Evolutionary conservation across 2,888 invertebrate genomes (phyloP).

Genomic region (Orgyia antiqua): DNA sequence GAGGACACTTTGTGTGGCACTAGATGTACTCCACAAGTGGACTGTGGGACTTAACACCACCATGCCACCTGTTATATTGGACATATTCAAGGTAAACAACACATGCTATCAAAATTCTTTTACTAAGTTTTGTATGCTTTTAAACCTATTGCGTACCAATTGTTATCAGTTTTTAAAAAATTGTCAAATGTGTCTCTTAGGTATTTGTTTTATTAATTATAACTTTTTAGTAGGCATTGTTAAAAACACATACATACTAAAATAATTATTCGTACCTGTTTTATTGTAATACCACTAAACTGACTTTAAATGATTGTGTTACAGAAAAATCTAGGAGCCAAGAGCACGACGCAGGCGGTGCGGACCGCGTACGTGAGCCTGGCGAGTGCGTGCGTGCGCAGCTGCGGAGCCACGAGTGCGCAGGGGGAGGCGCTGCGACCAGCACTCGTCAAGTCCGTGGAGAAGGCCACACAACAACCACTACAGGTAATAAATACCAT

Average conservation of each 20-base stretch:
- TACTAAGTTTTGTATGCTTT: too few species aligned
- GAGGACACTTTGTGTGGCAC: slow-evolving; percentile 88
- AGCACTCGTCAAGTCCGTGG: slow-evolving; percentile 83
- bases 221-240: too few species aligned
- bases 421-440: slow-evolving; percentile 75
- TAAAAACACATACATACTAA: too few species aligned
- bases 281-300: too few species aligned
- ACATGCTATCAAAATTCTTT: too few species aligned
- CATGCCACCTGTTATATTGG: slow-evolving; percentile 26
- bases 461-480: slow-evolving; percentile 86
- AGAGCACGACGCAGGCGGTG: slow-evolving; percentile 87
- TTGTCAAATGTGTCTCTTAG: too few species aligned
- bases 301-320: background rate
- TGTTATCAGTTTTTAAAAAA: too few species aligned
- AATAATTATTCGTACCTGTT: too few species aligned
- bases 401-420: slow-evolving; percentile 64
- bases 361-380: slow-evolving; percentile 88
- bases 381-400: slow-evolving; percentile 82
- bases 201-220: too few species aligned
- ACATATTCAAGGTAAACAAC: slow-evolving; percentile 36
- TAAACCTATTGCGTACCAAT: too few species aligned
- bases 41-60: slow-evolving; percentile 58
- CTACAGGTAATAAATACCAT: slow-evolving; percentile 80
- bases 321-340: slow-evolving; percentile 85
- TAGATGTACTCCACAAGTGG: slow-evolving; percentile 91